Base-by-base conservation (phyloP, 2,888 invertebrate genomes). In the Caenorhabditis sinica region DNA sequence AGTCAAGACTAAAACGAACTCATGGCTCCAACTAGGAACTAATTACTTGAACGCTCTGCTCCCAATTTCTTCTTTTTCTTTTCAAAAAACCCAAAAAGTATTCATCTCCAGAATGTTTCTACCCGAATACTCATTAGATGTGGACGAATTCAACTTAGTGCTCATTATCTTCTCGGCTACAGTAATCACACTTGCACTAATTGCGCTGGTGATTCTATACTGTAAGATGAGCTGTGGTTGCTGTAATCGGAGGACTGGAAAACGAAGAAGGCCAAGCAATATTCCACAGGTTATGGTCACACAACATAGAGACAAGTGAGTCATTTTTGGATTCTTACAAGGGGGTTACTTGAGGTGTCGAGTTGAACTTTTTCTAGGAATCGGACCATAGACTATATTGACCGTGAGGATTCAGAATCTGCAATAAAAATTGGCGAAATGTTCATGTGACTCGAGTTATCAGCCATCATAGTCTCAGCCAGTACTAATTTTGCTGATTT, bases 241-340 rank as follows among this genome's bases (percentile, higher is more conserved):
- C 69, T 85, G 85, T 69, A 72, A 68, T 25, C 51, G 76, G 36
- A 85, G 49, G 9, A 33, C n/a, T 3, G 13, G 1, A 9, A 40
- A 36, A n/a, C 33, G 40, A 36, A 20, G 80, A 40, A 20, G 80
- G 30, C 65, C 30, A 15, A 79, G 79, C 25, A 56, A 58, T 33
- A 82, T 85, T 63, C 85, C 85, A 33, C 85, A 85, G 20, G 85
- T 85, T 58, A 66, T 77, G 74, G 58, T 83, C 49, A 83, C 83
- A 17, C 79, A 79, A 30, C 83, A 83, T 49, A 79, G 82, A 17
- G 82, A 85, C 40, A 77, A 85, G 80, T 77, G 28, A 53, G 84
- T 84, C 33, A 23, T 8, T 69, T 25, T 25, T 43, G 36, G 2
- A n/a, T 49, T n/a, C 9, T 40, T 40, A 40, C 17, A 33, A 60